Percentiles rank a stretch among this genome's conserved stretches.
phyloP scores from a whole-genome alignment of 2,797 vertebrate species.

The Argya squamiceps region DNA sequence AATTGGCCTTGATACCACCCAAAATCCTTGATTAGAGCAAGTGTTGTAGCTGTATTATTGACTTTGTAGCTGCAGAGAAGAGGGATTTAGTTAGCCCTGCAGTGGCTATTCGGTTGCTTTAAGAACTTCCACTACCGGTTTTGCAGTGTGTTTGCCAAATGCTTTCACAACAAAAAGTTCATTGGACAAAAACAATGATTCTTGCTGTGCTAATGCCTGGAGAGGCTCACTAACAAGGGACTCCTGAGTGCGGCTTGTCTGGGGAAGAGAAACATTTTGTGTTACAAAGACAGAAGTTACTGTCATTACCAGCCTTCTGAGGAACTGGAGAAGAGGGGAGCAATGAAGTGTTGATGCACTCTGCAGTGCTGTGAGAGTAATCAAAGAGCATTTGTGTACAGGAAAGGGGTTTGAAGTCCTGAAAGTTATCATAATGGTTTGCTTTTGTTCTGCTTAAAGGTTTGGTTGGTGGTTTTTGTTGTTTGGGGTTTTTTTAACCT shows the following conservation, averaged over 20 bases:
- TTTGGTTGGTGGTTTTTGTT: not conserved
- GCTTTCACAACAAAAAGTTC: constrained; percentile 28
- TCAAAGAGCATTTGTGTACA: not conserved
- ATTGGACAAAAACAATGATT: constrained; percentile 57
- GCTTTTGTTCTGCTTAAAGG: not conserved
- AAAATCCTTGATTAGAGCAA: not conserved
- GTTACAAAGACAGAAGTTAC: not conserved
- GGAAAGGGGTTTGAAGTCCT: not conserved
- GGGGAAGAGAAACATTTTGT: not conserved
- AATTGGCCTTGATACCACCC: not conserved
- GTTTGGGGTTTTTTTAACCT: not conserved
- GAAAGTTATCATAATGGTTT: not conserved
- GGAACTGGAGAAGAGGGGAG: not conserved
- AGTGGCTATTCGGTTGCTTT: not conserved
- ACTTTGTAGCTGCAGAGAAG: not conserved
- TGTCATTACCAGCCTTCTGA: not conserved
- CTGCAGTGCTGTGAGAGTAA: not conserved
- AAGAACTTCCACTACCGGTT: not conserved
- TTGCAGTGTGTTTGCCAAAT: constrained; percentile 48
- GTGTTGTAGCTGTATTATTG: not conserved
- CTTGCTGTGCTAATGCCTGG: not conserved
- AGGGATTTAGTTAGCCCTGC: not conserved
- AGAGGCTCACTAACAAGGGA: not conserved
- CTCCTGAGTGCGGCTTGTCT: not conserved
- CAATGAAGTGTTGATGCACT: not conserved